Evolutionary conservation across 35 echinoderm and acorn worm genomes (phyloP), one percentile per base, ranked within the genome.

Genomic region (Heliocidaris tuberculata): DNA sequence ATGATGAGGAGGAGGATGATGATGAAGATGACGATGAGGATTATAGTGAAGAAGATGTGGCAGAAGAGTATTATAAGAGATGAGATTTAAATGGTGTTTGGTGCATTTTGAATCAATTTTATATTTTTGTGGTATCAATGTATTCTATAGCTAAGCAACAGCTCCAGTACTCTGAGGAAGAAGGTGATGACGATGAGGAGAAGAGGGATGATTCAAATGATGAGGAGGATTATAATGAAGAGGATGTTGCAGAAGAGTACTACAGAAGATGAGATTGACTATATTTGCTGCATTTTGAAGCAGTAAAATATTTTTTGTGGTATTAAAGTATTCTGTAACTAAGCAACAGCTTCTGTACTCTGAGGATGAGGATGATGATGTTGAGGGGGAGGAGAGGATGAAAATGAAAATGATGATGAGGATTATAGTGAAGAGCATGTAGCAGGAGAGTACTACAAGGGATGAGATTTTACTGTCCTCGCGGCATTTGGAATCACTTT

Each of bases 11-110:
- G 16, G 88, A 96, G 29, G 89, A 97, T 7, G 93, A 97, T n/a
- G 96, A 97, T 78, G 97, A 96, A 7, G 97, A 96, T 1, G 96
- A 96, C 13, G 94, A 97, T 88, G 94, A 95, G 11, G 85, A 97
- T 93, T 93, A 96, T 24, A 95, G 94, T 61, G 95, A 95, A 85
- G 96, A 96, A 71, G 86, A 96, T 88, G 95, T 94, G 13, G 60
- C n/a, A 15, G 94, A 96, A 60, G 94, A 94, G 15, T 92, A 85
- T 30, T 61, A 88, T 50, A 86, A 94, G 60, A 59, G 94, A 85
- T 96, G 94, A 94, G 56, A 87, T 21, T 35, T 60, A 2, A 35
- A 65, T 89, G 12, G 12, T 47, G 13, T 48, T 48, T 17, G 87
- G 6, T 32, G 31, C 87, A 47, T 89, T 32, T 47, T 89, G 32